phyloP scores from a whole-genome alignment of 2,888 invertebrate species.

The Dyspetes luteomarginatus region DNA sequence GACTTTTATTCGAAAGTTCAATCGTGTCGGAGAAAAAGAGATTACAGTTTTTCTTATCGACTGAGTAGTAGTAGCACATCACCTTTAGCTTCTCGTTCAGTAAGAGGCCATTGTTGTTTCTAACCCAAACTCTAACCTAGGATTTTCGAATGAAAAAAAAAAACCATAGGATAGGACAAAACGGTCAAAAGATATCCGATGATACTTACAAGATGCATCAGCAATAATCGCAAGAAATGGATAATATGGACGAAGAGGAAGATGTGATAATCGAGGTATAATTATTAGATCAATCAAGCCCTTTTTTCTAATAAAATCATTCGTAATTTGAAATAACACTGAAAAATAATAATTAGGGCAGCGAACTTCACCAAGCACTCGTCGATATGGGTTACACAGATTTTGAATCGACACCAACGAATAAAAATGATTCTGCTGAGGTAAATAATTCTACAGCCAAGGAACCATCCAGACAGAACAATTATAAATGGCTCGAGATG shows the following conservation, averaged over 20 bases:
- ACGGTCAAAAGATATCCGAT: not conserved
- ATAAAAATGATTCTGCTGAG: slow-evolving; percentile 21
- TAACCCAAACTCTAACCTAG: slow-evolving; percentile 36
- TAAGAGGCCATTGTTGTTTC: too few relatives aligned
- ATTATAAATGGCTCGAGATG: not conserved
- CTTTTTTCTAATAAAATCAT: not conserved
- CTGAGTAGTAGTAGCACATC: too few relatives aligned
- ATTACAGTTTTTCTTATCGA: too few relatives aligned
- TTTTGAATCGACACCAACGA: slow-evolving; percentile 73
- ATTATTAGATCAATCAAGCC: slow-evolving; percentile 14
- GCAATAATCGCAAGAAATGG: slow-evolving; percentile 31
- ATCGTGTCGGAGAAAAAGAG: too few relatives aligned
- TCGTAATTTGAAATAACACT: not conserved
- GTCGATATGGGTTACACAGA: slow-evolving; percentile 76
- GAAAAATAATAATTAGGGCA: slow-evolving; percentile 71
- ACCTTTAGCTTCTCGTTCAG: too few relatives aligned
- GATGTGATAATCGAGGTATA: slow-evolving; percentile 78
- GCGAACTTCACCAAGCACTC: slow-evolving; percentile 76
- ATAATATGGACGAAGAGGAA: slow-evolving; percentile 73
- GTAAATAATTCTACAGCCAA: not conserved
- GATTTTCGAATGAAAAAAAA: not conserved
- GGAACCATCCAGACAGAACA: not conserved
- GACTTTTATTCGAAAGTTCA: too few relatives aligned
- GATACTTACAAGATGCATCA: slow-evolving; percentile 1
- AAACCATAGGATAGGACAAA: too few relatives aligned